phyloP scores from a whole-genome alignment of 2,797 vertebrate species.

The Gymnothorax javanicus region DNA sequence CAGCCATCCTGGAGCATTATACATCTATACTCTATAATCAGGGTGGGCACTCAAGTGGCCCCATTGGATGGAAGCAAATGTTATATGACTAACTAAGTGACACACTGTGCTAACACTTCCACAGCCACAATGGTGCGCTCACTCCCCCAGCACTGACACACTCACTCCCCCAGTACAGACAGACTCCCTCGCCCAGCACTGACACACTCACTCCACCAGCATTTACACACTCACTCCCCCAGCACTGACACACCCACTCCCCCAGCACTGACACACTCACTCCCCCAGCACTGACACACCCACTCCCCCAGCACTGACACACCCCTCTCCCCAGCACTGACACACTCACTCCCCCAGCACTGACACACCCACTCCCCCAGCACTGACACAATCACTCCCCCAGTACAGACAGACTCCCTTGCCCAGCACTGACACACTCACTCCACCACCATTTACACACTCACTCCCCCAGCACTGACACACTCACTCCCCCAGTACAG shows the following conservation, averaged over 20 bases:
- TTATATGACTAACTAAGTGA: constrained; percentile 69
- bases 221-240: no score
- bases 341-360: no score
- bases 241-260: background rate
- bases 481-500: background rate
- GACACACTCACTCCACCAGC: background rate
- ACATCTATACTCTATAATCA: background rate
- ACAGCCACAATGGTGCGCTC: background rate
- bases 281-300: background rate
- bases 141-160: constrained; percentile 45
- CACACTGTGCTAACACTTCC: constrained; percentile 48
- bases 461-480: background rate
- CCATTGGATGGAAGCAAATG: no score
- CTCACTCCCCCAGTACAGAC: background rate
- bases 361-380: no score
- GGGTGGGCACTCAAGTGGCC: background rate
- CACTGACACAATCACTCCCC: no score
- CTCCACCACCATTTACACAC: no score
- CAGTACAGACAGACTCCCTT: no score
- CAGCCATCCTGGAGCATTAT: background rate
- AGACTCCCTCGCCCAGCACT: background rate
- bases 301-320: no score
- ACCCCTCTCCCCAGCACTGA: no score
- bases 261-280: background rate
- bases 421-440: no score